Base-by-base conservation (phyloP, 2,888 invertebrate species). In the Epirrita christyi region DNA sequence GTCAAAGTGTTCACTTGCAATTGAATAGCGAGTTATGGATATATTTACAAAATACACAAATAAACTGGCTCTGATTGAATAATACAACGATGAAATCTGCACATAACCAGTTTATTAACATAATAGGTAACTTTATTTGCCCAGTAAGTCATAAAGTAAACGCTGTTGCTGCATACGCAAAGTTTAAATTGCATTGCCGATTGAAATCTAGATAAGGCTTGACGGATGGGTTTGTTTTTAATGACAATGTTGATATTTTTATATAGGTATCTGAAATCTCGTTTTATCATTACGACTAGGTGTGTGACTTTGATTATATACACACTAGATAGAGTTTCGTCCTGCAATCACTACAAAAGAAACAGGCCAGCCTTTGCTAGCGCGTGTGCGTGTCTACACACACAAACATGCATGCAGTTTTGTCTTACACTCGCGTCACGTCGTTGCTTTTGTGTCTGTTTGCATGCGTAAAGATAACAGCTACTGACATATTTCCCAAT, bases 141-240 rank as follows among this genome's bases (percentile, higher is more conserved):
- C 37, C 11, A 8, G 1, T 13, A 5, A 40, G 6, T 28, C 15
- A 28, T 46, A 36, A 42, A 48, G 10, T 40, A 43, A 55, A 40
- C 40, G 38, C 38, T 50, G 49, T n/a, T 50, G 4, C 45, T 48
- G 21, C n/a, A 9, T 3, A 7, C 7, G 40, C 45, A 53, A 27
- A 55, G 55, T 57, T 28, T 13, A 56, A 48, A 28, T 53, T 60
- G 55, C 38, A 49, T 40, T 34, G 13, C 28, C 4, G 34, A 43
- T 42, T 7, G 6, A 27, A 42, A 54, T 58, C 37, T 54, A 67
- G 73, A 78, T 76, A 70, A 67, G 32, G 43, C 36, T 62, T 73
- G 75, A 76, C 75, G 69, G 72, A 76, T 76, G 57, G 68, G 70
- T 68, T 72, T 76, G 71, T 76, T 78, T 75, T 72, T 66, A 55